Conservation (phyloP, 1,140 invertebrate genomes). For the Drosophila takahashii region DNA sequence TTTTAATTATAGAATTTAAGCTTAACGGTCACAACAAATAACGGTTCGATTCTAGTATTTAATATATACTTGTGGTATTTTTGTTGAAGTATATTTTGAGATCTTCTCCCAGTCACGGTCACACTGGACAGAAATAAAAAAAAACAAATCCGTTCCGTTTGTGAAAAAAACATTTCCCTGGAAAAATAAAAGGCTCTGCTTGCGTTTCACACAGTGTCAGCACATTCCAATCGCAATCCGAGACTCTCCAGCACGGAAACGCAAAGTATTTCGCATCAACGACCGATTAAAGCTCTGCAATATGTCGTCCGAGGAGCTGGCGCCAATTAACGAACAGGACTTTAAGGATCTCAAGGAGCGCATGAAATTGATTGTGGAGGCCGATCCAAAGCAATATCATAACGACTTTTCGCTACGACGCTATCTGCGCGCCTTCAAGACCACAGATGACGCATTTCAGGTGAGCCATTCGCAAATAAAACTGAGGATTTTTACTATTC, state of each 20-base stretch:
- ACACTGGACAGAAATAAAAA: constrained; percentile 19
- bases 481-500: not conserved
- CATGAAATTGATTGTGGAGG: constrained; percentile 89
- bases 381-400: constrained; percentile 89
- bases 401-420: constrained; percentile 89
- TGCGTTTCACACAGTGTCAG: constrained; percentile 18
- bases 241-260: not conserved
- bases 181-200: constrained; percentile 12
- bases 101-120: not conserved
- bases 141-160: constrained; percentile 31
- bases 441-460: constrained; percentile 89
- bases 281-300: constrained; percentile 34
- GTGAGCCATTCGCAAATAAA: constrained; percentile 83
- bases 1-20: not conserved
- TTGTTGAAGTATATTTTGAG: not conserved
- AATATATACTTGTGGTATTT: not conserved
- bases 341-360: constrained; percentile 88
- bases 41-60: not conserved
- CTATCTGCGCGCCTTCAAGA: constrained; percentile 90
- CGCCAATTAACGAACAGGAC: constrained; percentile 87
- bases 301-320: constrained; percentile 85
- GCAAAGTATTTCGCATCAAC: not conserved
- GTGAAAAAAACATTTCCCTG: constrained; percentile 27
- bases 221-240: constrained; percentile 6
- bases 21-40: not conserved